These are phyloP conservation scores for Salarias fasciatus DNA, from an alignment of 2,797 vertebrate genomes.

Conservation along the genomic window DNA sequence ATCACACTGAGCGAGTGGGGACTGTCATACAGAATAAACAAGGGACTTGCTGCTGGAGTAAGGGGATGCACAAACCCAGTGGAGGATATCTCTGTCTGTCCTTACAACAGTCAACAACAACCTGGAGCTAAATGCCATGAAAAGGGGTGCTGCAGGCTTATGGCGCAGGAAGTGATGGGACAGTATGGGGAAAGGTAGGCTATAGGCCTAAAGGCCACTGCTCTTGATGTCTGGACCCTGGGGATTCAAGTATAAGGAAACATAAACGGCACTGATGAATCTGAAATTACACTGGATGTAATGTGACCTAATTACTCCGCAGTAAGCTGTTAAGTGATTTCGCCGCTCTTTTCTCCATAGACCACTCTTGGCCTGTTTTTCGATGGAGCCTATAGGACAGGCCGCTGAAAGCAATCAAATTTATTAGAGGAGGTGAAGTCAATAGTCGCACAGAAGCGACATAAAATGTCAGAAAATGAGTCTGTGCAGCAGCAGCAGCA, in stretches of 20 bases:
- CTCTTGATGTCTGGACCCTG: slow-evolving; percentile 64
- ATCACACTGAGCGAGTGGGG: slow-evolving; percentile 76
- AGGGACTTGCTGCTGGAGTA: slow-evolving; percentile 44
- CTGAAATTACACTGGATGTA: slow-evolving; percentile 81
- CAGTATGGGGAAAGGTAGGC: slow-evolving; percentile 35
- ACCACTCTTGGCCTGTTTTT: slow-evolving; percentile 78
- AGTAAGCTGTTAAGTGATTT: slow-evolving; percentile 82
- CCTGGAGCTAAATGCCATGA: slow-evolving; percentile 49
- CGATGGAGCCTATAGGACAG: slow-evolving; percentile 71
- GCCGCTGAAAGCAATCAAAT: slow-evolving; percentile 77
- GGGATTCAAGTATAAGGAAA: slow-evolving; percentile 77
- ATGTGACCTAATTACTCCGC: slow-evolving; percentile 84
- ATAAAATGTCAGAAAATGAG: slow-evolving; percentile 60
- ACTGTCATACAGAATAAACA: slow-evolving; percentile 81
- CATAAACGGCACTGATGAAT: slow-evolving; percentile 80
- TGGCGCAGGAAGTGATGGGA: slow-evolving; percentile 12
- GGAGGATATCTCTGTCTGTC: slow-evolving; percentile 56
- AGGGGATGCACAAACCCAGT: slow-evolving; percentile 44
- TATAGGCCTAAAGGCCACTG: slow-evolving; percentile 60
- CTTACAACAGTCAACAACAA: slow-evolving; percentile 64
- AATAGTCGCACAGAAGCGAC: slow-evolving; percentile 67
- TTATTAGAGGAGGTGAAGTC: slow-evolving; percentile 75
- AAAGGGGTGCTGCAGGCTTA: slow-evolving; percentile 11
- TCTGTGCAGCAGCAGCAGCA: slow-evolving; percentile 39
- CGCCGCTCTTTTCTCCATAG: slow-evolving; percentile 75